Base-by-base conservation (phyloP, 1,140 invertebrate genomes). In the Pseudoatta argentina region DNA sequence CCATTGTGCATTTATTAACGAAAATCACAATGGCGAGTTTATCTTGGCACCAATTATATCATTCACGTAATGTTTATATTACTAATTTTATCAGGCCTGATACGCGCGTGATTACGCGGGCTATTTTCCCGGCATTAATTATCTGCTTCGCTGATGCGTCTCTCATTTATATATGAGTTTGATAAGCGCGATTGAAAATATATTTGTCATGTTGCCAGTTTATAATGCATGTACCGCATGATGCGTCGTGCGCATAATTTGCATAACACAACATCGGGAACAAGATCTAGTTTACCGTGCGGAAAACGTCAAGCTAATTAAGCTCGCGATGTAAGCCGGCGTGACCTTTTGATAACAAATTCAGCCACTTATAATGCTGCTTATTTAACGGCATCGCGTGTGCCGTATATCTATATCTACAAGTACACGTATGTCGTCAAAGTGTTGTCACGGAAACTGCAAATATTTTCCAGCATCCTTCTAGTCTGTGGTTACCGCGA, bases 121-220 rank as follows among this genome's bases (percentile, higher is more conserved):
- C 69, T 18, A 59, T 73, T 72, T 30, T 30, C 53, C 79, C 55
- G 24, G 30, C 48, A 83, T 73, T 83, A 83, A 83, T 83, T 83
- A 83, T 61, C 39, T 6, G 24, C 30, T 30, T 73, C 39, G 79
- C 14, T 63, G 57, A 3, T 24, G 39, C 24, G 4, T 48, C 14
- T 59, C 71, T 67, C 79, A 61, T 83, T 83, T 73, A 73, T 83
- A n/a, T 55, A 81, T n/a, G 64, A 83, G 59, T 83, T 73, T 73
- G 67, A 83, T 75, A 73, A 61, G 55, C 79, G 39, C 69, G 55
- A 83, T 83, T 73, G 69, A 71, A 61, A 83, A 83, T 73, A 73
- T 73, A 73, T 83, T 82, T 73, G 64, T 71, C 78, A 81, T 48
- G 55, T 63, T 61, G 79, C 67, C 79, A 83, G 55, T 30, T 73